Conservation (phyloP, 2,113 vertebrate genomes). For the Chaenocephalus aceratus region DNA sequence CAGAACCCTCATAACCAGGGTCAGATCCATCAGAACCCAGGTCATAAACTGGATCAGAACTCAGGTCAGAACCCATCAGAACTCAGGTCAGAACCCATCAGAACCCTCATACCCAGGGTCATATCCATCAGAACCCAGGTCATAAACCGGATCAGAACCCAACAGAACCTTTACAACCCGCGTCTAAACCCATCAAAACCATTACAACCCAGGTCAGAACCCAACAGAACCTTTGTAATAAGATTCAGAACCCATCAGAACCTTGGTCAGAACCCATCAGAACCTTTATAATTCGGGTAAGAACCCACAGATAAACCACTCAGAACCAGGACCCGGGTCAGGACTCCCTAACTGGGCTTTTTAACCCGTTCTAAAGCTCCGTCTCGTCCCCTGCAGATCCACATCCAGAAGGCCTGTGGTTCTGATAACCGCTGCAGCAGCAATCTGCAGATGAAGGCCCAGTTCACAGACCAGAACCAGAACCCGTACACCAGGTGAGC, state of each 20-base stretch:
- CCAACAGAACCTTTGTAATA: too few relatives aligned
- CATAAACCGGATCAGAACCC: neutral
- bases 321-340: neutral
- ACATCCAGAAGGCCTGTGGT: constrained; percentile 94
- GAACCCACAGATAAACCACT: too few relatives aligned
- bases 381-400: constrained; percentile 80
- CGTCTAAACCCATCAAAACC: neutral
- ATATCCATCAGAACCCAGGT: too few relatives aligned
- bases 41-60: too few relatives aligned
- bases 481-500: constrained; percentile 80
- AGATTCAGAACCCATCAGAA: too few relatives aligned
- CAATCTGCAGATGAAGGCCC: constrained; percentile 89
- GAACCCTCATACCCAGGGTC: neutral
- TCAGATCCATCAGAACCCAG: too few relatives aligned
- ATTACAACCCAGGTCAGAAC: neutral
- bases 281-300: neutral
- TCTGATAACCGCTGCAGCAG: constrained; percentile 91
- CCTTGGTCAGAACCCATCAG: too few relatives aligned
- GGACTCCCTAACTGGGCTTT: neutral
- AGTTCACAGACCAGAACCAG: constrained; percentile 83
- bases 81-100: neutral
- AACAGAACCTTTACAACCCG: too few relatives aligned
- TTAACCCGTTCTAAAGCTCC: neutral
- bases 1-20: neutral
- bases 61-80: too few relatives aligned